phyloP scores from a whole-genome alignment of 2,888 invertebrate species.

The Ormyrus thymus region DNA sequence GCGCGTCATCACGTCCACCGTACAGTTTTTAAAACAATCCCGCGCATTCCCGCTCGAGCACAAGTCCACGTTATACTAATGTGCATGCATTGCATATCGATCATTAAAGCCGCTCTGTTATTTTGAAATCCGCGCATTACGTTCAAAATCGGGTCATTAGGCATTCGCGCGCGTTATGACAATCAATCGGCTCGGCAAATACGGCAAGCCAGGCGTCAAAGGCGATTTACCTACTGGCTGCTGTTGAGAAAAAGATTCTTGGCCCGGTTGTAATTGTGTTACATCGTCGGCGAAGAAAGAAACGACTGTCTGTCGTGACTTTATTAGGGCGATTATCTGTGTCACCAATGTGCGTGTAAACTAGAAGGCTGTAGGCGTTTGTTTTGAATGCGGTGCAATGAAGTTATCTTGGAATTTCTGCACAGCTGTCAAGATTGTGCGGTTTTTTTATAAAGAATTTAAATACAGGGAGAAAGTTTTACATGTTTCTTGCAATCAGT shows the following conservation, averaged over 20 bases:
- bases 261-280: background rate
- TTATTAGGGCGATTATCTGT: conserved; percentile 42
- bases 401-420: no score
- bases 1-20: no score
- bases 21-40: no score
- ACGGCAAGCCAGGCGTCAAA: background rate
- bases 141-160: conserved; percentile 28
- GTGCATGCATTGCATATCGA: no score
- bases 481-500: no score
- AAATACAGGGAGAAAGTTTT: no score
- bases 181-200: conserved; percentile 15
- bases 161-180: conserved; percentile 19
- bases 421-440: no score
- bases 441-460: no score
- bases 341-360: conserved; percentile 20
- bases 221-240: background rate
- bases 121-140: background rate
- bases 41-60: no score
- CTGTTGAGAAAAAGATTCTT: conserved; percentile 38
- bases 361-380: no score
- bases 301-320: background rate
- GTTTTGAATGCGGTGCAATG: no score
- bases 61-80: no score
- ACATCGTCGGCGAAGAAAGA: background rate
- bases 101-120: conserved; percentile 17